A percentile compares a stretch with the other conserved stretches of the same genome.
phyloP scores from a whole-genome alignment of 2,113 vertebrate species.

The Ceratotherium simum region DNA sequence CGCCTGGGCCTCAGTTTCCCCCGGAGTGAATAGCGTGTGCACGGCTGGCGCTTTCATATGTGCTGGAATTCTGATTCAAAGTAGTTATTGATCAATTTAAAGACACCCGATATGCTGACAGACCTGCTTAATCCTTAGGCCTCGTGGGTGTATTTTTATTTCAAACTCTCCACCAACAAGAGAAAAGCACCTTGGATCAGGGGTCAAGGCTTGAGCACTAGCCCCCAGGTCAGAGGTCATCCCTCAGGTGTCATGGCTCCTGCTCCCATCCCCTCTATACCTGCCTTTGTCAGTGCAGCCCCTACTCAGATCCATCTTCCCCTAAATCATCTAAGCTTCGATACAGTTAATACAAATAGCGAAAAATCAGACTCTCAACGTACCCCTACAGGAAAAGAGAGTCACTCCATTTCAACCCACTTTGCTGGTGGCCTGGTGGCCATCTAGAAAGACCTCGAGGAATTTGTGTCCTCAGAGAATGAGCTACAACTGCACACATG shows the following conservation, averaged over 20 bases:
- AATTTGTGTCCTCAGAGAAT: neutral
- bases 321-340: neutral
- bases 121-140: neutral
- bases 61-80: neutral
- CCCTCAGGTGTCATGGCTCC: rapidly evolving
- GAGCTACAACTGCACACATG: neutral
- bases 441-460: too few species aligned
- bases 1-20: rapidly evolving
- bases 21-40: rapidly evolving
- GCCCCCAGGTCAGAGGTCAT: neutral
- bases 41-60: neutral
- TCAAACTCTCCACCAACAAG: neutral
- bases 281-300: neutral
- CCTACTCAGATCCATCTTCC: too few species aligned
- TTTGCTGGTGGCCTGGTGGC: neutral
- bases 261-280: rapidly evolving
- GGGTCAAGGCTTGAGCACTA: rapidly evolving
- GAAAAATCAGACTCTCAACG: neutral
- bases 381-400: neutral
- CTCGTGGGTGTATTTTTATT: neutral
- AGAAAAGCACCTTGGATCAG: neutral
- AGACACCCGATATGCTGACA: neutral
- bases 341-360: neutral
- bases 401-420: too few species aligned
- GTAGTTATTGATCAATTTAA: neutral